These are phyloP conservation scores for Zygothrica quintamaculata DNA, from an alignment of 2,888 invertebrate genomes.

Conservation along the genomic window DNA sequence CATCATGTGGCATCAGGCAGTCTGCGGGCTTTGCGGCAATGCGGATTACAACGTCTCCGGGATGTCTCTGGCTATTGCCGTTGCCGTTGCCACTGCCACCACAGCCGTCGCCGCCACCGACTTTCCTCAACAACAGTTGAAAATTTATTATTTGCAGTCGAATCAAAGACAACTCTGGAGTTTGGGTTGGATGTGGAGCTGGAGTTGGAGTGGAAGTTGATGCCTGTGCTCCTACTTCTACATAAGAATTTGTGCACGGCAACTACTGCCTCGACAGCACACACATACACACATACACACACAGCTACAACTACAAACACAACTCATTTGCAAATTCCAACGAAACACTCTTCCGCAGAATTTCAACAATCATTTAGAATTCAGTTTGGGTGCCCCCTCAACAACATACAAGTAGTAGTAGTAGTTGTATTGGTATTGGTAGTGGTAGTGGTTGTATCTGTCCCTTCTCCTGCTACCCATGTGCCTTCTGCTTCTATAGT, in stretches of 20 bases:
- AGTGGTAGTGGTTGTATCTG: no score
- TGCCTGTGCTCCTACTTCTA: slow-evolving; percentile 24
- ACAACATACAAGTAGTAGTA: slow-evolving; percentile 19
- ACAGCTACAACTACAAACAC: slow-evolving; percentile 53
- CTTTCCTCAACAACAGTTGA: slow-evolving; percentile 56
- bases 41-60: slow-evolving; percentile 77
- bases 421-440: no score
- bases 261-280: slow-evolving; percentile 12
- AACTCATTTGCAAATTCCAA: slow-evolving; percentile 84
- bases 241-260: slow-evolving; percentile 42
- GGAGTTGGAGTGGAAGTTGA: not conserved
- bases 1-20: not conserved
- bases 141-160: slow-evolving; percentile 80
- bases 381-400: slow-evolving; percentile 73
- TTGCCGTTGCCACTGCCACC: no score
- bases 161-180: slow-evolving; percentile 64
- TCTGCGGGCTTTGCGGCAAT: slow-evolving; percentile 8
- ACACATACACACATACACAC: slow-evolving; percentile 46
- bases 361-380: slow-evolving; percentile 83
- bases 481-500: slow-evolving; percentile 15
- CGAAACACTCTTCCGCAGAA: slow-evolving; percentile 83
- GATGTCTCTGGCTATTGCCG: slow-evolving; percentile 61
- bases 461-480: slow-evolving; percentile 9
- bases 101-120: no score
- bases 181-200: no score